Evolutionary conservation across 2,888 invertebrate genomes (phyloP).

Genomic region (Brassicogethes aeneus): DNA sequence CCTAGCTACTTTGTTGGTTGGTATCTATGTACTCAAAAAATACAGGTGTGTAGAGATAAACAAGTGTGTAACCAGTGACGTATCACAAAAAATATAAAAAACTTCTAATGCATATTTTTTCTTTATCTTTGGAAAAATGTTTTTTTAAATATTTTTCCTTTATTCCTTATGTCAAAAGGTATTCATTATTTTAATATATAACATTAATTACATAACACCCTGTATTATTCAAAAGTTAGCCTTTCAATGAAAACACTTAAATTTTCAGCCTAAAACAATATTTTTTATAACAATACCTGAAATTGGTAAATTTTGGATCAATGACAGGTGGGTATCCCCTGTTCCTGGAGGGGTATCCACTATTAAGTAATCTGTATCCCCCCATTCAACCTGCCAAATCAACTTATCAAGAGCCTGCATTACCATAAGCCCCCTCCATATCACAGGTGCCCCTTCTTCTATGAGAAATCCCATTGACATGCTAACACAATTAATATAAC

Average conservation of each 20-base stretch:
- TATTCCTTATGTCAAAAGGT: too few species aligned
- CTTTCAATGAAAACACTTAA: slow-evolving; percentile 1
- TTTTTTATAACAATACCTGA: slow-evolving; percentile 46
- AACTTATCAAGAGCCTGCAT: slow-evolving; percentile 89
- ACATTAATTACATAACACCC: too few species aligned
- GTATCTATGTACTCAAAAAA: too few species aligned
- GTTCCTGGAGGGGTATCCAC: slow-evolving; percentile 96
- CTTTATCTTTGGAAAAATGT: too few species aligned
- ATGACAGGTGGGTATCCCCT: slow-evolving; percentile 87
- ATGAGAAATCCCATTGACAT: slow-evolving; percentile 95
- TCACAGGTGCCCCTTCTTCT: slow-evolving; percentile 73
- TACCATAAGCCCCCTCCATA: slow-evolving; percentile 95
- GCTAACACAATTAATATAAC: slow-evolving; percentile 40
- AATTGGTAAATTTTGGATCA: slow-evolving; percentile 82
- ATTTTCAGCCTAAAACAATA: background rate
- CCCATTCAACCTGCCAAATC: slow-evolving; percentile 82
- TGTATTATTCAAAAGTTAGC: slow-evolving; percentile 1
- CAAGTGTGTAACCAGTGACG: too few species aligned
- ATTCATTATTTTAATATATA: too few species aligned
- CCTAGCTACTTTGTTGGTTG: too few species aligned
- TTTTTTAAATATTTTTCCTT: too few species aligned
- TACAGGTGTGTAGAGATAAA: too few species aligned
- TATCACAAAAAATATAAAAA: too few species aligned
- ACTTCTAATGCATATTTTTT: too few species aligned
- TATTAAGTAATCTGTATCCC: slow-evolving; percentile 75